A percentile compares a stretch with the other conserved stretches of the same genome.
phyloP scores from a whole-genome alignment of 2,888 invertebrate genomes.

The Chloromyia formosa region DNA sequence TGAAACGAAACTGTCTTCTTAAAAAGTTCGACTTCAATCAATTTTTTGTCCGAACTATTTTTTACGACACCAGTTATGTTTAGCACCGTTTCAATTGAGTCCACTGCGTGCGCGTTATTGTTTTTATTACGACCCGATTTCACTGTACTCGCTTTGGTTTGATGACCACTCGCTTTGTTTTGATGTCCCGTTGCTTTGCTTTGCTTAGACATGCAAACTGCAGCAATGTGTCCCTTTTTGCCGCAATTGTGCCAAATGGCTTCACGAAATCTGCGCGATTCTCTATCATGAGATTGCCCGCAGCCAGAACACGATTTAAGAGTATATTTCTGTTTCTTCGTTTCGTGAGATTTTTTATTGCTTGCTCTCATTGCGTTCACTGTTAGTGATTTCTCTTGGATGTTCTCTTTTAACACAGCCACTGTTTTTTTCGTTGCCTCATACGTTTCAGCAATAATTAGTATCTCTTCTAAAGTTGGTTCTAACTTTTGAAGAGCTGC shows the following conservation, averaged over 20 bases:
- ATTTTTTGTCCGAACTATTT: too few species aligned
- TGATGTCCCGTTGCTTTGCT: too few species aligned
- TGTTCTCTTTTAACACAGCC: not conserved
- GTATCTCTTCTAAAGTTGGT: conserved; percentile 26
- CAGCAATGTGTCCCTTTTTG: conserved; percentile 47
- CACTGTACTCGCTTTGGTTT: too few species aligned
- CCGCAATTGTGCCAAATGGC: conserved; percentile 47
- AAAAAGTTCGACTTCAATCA: too few species aligned
- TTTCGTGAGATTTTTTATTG: not conserved
- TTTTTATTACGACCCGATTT: too few species aligned
- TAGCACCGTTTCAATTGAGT: too few species aligned
- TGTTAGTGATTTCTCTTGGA: not conserved
- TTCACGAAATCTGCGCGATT: conserved; percentile 46
- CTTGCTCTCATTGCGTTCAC: not conserved
- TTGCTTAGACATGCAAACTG: conserved; percentile 27
- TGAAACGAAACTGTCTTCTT: too few species aligned
- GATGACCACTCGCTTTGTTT: too few species aligned
- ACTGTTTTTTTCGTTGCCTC: conserved; percentile 43
- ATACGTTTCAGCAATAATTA: conserved; percentile 43
- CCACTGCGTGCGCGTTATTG: too few species aligned
- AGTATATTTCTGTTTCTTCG: not conserved
- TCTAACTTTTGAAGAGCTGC: conserved; percentile 45
- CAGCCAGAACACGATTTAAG: conserved; percentile 47
- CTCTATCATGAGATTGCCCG: conserved; percentile 45
- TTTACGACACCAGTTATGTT: too few species aligned